These are phyloP conservation scores for Dinocampus coccinellae DNA, from an alignment of 2,888 invertebrate species.

Conservation along the genomic window DNA sequence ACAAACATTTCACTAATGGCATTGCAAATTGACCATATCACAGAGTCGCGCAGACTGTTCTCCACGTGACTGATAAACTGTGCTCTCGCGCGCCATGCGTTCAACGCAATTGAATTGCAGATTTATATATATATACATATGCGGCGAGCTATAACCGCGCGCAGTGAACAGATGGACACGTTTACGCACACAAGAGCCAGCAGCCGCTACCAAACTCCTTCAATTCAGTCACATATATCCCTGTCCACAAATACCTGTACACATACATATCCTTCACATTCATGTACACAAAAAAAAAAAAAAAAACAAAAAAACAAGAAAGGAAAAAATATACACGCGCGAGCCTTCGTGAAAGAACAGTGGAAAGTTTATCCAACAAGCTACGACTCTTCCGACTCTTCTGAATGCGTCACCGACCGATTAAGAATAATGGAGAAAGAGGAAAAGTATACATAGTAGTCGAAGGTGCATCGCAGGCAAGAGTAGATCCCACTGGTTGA, in stretches of 20 bases:
- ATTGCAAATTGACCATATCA: slow-evolving; percentile 24
- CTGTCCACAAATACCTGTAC: neutral
- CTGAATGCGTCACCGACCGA: neutral
- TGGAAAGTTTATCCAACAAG: slow-evolving; percentile 14
- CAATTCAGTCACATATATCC: slow-evolving; percentile 11
- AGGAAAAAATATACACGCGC: neutral
- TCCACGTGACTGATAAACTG: slow-evolving; percentile 51
- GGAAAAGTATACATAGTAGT: neutral
- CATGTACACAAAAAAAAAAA: neutral
- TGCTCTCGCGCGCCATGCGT: slow-evolving; percentile 44
- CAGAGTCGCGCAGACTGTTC: slow-evolving; percentile 40
- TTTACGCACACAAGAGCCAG: slow-evolving; percentile 45
- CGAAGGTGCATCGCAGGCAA: slow-evolving; percentile 1
- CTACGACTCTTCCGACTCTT: slow-evolving; percentile 6
- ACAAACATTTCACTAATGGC: neutral
- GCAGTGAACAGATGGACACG: slow-evolving; percentile 61
- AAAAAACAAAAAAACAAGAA: neutral
- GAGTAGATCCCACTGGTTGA: slow-evolving; percentile 30
- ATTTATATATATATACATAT: slow-evolving; percentile 42
- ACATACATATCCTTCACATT: neutral
- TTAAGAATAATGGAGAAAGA: neutral
- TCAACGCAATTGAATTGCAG: slow-evolving; percentile 60
- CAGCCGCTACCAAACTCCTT: slow-evolving; percentile 15
- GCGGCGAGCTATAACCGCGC: neutral
- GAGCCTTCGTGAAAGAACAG: neutral